phyloP scores from a whole-genome alignment of 2,888 invertebrate genomes.

The Leptopilina drosophilae region DNA sequence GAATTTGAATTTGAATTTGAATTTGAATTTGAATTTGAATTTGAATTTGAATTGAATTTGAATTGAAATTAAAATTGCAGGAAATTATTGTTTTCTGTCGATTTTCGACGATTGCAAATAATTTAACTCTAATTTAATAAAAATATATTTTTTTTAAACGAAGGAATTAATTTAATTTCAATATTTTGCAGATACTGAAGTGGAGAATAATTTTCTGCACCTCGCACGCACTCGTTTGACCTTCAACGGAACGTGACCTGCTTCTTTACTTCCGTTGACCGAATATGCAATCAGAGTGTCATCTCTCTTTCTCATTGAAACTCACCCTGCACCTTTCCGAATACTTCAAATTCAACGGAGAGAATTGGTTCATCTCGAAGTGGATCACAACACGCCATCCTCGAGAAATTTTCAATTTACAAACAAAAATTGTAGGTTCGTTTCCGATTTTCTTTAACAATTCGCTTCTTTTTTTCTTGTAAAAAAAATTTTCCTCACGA shows the following conservation, averaged over 20 bases:
- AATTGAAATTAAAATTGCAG: too few relatives aligned
- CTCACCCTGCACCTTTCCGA: constrained; percentile 93
- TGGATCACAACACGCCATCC: constrained; percentile 63
- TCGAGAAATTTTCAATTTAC: constrained; percentile 35
- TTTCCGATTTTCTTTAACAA: constrained; percentile 36
- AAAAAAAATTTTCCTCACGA: too few relatives aligned
- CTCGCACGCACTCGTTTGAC: constrained; percentile 20
- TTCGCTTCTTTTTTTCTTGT: too few relatives aligned
- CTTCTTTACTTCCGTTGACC: constrained; percentile 34
- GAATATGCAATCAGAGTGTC: not conserved
- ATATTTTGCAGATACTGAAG: not conserved
- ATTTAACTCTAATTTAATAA: too few relatives aligned
- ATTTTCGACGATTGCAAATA: too few relatives aligned
- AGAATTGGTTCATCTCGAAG: constrained; percentile 80
- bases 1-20: too few relatives aligned
- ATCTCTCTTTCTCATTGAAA: constrained; percentile 41
- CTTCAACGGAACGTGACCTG: constrained; percentile 34
- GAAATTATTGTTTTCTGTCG: too few relatives aligned
- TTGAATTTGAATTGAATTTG: too few relatives aligned
- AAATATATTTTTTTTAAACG: too few relatives aligned
- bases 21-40: too few relatives aligned
- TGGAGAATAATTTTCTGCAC: not conserved
- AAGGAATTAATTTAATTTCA: not conserved
- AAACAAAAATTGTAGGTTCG: not conserved
- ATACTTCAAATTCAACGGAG: constrained; percentile 94